phyloP scores from a whole-genome alignment of 1,140 invertebrate genomes.

The Schlechtendalia chinensis region DNA sequence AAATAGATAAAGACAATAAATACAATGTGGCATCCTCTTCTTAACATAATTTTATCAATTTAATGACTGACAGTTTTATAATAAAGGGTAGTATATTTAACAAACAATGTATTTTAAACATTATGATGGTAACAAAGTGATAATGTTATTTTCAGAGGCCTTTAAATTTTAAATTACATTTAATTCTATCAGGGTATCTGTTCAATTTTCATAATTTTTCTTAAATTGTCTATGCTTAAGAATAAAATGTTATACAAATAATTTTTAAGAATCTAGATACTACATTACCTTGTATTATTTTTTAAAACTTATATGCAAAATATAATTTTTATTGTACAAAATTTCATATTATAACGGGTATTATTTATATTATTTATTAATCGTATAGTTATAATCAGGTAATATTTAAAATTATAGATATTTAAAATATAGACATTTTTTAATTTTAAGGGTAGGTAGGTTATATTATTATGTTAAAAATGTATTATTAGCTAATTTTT shows the following conservation, averaged over 20 bases:
- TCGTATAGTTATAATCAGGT: background rate
- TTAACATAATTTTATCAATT: background rate
- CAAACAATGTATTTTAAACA: background rate
- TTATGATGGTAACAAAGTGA: constrained; percentile 35
- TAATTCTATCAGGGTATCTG: constrained; percentile 25
- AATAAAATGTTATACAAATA: constrained; percentile 41
- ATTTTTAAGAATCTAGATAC: constrained; percentile 23
- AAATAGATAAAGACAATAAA: too few species aligned
- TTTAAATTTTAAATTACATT: background rate
- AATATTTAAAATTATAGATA: background rate
- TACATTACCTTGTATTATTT: constrained; percentile 16
- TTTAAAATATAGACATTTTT: constrained; percentile 9
- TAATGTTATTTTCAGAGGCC: constrained; percentile 23
- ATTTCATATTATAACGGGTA: constrained; percentile 29
- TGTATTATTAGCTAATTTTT: background rate
- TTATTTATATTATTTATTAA: constrained; percentile 13
- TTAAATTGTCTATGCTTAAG: constrained; percentile 21
- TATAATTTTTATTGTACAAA: constrained; percentile 32
- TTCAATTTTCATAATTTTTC: constrained; percentile 30
- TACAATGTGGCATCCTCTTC: too few species aligned
- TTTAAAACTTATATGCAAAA: background rate
- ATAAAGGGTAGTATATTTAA: constrained; percentile 24
- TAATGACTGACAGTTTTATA: constrained; percentile 8
- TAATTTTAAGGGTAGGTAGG: background rate
- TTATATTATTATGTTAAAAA: constrained; percentile 7